These are phyloP conservation scores for Tupaia chinensis DNA, from an alignment of 2,113 vertebrate genomes.

Conservation along the genomic window DNA sequence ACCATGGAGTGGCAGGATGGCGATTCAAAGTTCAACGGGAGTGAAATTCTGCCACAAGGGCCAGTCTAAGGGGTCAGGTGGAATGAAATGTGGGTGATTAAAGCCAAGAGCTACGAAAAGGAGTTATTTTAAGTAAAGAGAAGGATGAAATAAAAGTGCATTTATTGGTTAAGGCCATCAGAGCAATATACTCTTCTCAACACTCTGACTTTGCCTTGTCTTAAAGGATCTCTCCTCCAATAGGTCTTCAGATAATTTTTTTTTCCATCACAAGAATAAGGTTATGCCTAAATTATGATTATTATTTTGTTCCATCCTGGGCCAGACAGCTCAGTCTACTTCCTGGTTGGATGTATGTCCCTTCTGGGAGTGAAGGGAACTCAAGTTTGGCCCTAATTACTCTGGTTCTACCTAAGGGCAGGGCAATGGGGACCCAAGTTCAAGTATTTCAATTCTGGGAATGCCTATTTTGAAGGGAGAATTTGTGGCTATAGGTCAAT, in stretches of 20 bases:
- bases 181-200: too few species aligned
- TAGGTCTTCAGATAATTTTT: not conserved
- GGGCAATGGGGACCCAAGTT: too few species aligned
- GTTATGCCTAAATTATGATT: not conserved
- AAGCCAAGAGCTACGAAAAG: not conserved
- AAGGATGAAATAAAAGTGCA: not conserved
- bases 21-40: not conserved
- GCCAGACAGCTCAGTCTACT: not conserved
- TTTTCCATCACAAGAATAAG: rapidly evolving
- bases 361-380: not conserved
- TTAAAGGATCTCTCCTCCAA: rapidly evolving
- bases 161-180: rapidly evolving
- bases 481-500: not conserved
- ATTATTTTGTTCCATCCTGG: not conserved
- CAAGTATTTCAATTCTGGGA: not conserved
- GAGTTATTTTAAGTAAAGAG: not conserved
- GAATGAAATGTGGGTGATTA: not conserved
- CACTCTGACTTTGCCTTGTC: not conserved
- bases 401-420: not conserved
- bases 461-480: conserved; percentile 72
- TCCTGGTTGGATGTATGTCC: not conserved
- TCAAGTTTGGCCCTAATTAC: not conserved
- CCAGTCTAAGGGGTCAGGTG: not conserved
- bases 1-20: not conserved
- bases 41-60: not conserved